Conservation (phyloP, 2,113 vertebrate species). For the Chlamydotis undulata region DNA sequence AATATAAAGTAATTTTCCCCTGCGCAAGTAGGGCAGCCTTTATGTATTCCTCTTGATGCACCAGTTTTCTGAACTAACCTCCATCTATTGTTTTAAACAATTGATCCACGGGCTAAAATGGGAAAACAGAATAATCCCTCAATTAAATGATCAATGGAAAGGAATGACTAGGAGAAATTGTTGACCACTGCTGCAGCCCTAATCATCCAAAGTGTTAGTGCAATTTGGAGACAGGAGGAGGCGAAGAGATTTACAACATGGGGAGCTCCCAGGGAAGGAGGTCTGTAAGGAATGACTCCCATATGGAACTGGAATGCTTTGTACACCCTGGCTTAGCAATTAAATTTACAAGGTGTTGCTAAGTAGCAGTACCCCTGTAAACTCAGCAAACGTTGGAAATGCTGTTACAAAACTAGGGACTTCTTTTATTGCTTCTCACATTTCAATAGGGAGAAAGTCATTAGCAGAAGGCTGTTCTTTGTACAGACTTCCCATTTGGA, state of each 20-base stretch:
- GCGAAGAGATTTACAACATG: constrained; percentile 49
- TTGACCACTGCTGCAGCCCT: constrained; percentile 7
- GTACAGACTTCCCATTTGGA: constrained; percentile 49
- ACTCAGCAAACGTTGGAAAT: constrained; percentile 57
- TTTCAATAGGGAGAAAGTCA: constrained; percentile 54
- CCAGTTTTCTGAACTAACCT: constrained; percentile 6
- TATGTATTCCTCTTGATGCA: background rate
- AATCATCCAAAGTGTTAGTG: constrained; percentile 62
- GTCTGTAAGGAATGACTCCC: constrained; percentile 60
- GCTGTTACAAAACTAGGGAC: constrained; percentile 32
- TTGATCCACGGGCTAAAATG: constrained; percentile 54
- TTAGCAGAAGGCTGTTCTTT: constrained; percentile 56
- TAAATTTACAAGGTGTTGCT: constrained; percentile 67
- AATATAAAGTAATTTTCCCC: background rate
- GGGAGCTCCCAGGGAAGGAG: constrained; percentile 34
- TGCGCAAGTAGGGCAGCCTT: background rate
- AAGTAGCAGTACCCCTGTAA: constrained; percentile 50
- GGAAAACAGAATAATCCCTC: constrained; percentile 67
- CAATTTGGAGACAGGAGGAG: constrained; percentile 12
- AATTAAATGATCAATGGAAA: constrained; percentile 68
- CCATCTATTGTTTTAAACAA: constrained; percentile 53
- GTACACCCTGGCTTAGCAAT: constrained; percentile 52
- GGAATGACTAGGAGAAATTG: constrained; percentile 44
- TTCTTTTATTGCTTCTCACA: constrained; percentile 64
- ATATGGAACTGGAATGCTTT: constrained; percentile 66